Percentiles rank a stretch among this genome's conserved stretches.
phyloP scores from a whole-genome alignment of 2,113 vertebrate species.

The Peromyscus leucopus region DNA sequence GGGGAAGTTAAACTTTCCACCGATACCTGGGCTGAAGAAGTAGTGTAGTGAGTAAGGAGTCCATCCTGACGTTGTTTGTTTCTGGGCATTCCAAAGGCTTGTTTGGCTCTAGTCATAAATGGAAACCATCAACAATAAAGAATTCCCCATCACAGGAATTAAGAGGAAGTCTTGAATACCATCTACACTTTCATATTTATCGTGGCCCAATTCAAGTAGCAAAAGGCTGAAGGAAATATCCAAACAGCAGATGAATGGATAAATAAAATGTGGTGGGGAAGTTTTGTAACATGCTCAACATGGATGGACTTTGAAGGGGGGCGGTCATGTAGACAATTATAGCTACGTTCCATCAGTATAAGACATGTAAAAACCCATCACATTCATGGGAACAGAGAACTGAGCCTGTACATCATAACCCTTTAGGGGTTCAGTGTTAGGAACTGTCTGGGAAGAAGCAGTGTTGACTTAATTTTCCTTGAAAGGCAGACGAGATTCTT shows the following conservation, averaged over 20 bases:
- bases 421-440: conserved; percentile 5
- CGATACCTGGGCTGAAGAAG: not conserved
- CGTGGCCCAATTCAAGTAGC: not conserved
- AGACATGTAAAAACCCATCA: not conserved
- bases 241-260: not conserved
- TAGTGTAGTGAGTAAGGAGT: conserved; percentile 23
- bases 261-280: not conserved
- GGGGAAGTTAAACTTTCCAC: conserved; percentile 9
- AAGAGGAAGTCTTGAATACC: not conserved
- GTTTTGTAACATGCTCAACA: not conserved
- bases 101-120: not conserved
- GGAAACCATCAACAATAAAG: not conserved
- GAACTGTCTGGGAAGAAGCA: not conserved
- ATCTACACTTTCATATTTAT: not conserved
- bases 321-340: not conserved
- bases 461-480: not conserved
- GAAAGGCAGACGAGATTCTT: not conserved
- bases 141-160: not conserved
- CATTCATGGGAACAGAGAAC: not conserved
- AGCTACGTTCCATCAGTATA: not conserved
- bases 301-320: not conserved
- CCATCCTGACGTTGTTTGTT: not conserved
- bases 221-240: not conserved
- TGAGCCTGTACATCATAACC: not conserved
- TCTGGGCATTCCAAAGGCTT: not conserved